Base-by-base conservation (phyloP, 2,888 invertebrate genomes). In the Leptopilina myrica region DNA sequence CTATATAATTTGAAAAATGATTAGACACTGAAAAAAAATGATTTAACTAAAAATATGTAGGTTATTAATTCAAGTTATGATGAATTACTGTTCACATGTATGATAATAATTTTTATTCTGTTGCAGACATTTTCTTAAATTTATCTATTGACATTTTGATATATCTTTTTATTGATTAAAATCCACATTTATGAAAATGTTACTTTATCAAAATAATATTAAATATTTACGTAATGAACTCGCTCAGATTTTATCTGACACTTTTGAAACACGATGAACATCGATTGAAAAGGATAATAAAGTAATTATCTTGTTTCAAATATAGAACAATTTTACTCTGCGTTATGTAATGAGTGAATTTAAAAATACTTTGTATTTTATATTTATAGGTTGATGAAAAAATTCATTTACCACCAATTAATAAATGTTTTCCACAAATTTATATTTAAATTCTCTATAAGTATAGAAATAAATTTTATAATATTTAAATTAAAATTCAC, bases 91-190 rank as follows among this genome's bases (percentile, higher is more conserved):
- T 53, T 49, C 26, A 69, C 53, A 69, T 53, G 53, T 53, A 69
- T 69, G 69, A 56, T 46, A 67, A 78, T 20, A 56, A 26, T 53
- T 78, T 46, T 49, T 73, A 11, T 75, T 75, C 76, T 7, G 64
- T 20, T 76, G 69, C 56, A 62, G 76, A 67, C 64, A 59, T 76
- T 62, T 62, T 76, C 64, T 76, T 14, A 59, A 76, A 77, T 64
- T 77, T 62, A 14, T 76, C n/a, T 11, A 78, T 69, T 62, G 15
- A 65, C 76, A 65, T 43, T 66, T 33, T 67, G 26, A 33, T 65
- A 46, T 66, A 76, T 14, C 53, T 33, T 33, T 49, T 49, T 12
- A 7, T 14, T 14, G 26, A 53, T 14, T 49, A 11, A 26, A 26
- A 15, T 69, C 26, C 11, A 15, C 43, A 53, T 26, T 53, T 46